Base-by-base conservation (phyloP, 2,113 vertebrate genomes). In the Plotosus lineatus region DNA sequence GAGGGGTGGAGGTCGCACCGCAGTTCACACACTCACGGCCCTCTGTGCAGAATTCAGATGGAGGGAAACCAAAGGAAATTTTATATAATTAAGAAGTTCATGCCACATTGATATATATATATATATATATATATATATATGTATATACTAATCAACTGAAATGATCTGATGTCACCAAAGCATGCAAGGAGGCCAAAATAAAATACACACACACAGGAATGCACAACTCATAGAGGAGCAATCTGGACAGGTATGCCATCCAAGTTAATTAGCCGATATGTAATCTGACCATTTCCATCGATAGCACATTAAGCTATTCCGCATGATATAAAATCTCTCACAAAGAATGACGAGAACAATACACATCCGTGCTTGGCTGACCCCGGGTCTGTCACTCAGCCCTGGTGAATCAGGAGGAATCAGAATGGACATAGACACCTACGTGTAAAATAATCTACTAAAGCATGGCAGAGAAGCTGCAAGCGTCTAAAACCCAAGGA, bases 1-100 rank as follows among this genome's bases (percentile, higher is more conserved):
- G 94, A 68, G 98, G 98, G 66, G 98, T 99, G 38, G 98, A 98
- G 55, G 98, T 99, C 83, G 98, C 97, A 63, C 98, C 98, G 21
- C 98, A 99, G 92, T 99, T 99, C 81, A 99, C 98, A 83, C 98
- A 99, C 89, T 99, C 98, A 87, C 98, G 95, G 86, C 98, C 97
- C 95, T 99, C 98, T 99, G 95, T 89, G 93, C 91, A 94, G 83
- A 94, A 92, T 90, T 92, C 93, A 93, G 84, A 85, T 77, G 90
- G 81, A 79, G 82, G 86, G 84, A 82, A 86, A 77, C 86, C 61
- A 87, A 84, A 85, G 87, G 78, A 66, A 92, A 87, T 88, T 76
- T 93, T 93, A 94, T 93, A 94, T 92, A 93, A 93, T 94, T 92
- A 94, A 93, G 90, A 92, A 88, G 82, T 92, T 92, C 89, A 91